Evolutionary conservation across 2,888 invertebrate genomes (phyloP), one percentile per base, ranked within the genome.

Genomic region (Eupithecia subumbrata): DNA sequence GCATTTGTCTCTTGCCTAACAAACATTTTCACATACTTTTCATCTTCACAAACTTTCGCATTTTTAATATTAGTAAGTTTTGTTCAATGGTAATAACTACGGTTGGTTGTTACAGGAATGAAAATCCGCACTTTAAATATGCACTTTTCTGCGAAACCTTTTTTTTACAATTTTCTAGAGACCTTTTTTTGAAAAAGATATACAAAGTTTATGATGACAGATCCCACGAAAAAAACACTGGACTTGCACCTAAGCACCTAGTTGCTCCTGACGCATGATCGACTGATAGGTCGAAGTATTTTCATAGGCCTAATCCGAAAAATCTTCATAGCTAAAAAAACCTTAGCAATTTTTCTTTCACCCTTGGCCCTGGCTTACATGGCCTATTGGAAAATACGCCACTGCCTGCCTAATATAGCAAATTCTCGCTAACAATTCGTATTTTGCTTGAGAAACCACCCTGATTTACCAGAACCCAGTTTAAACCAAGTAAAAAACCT

Each of bases 401-500:
- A 11, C 22, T 11, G 11, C 56, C 22, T 56, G 22, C 56, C 56
- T 56, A 56, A 11, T 60, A 25, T 14, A 60, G 60, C 14, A 60
- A 12, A 22, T 60, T 5, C 11, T 60, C 5, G 5, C 2, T 14
- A 60, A 60, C 12, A 60, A 60, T 60, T 60, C 11, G 14, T 5
- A 25, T 14, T 60, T 25, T 25, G 5, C 60, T 14, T 14, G 12
- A 25, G 5, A 60, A 60, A 60, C 5, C 12, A 25, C 5, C 25
- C 14, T 14, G 5, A 11, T n/a, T 56, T 52, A 9, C 2, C 16
- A 2, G 5, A 64, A 1, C 12, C 2, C 5, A 12, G 5, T 40
- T 9, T 43, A 68, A 68, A 43, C 16, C 22, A 60, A 68, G 25
- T 22, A 45, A 40, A 56, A 68, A 75, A 71, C 0, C 37, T 37